Conservation (phyloP, 2,113 vertebrate genomes). For the Notechis scutatus region DNA sequence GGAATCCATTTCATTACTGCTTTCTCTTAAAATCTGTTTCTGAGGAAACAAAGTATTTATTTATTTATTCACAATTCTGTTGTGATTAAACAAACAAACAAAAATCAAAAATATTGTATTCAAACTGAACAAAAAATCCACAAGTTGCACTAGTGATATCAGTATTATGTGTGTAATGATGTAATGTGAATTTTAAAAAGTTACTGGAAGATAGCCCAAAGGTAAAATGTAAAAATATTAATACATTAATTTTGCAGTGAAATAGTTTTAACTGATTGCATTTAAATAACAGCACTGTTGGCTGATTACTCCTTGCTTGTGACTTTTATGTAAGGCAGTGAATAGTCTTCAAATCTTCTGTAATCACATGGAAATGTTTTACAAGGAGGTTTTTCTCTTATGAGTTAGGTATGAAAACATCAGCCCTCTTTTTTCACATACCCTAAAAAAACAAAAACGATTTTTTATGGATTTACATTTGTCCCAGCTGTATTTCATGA, state of each 20-base stretch:
- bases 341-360: not conserved
- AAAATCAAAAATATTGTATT: not conserved
- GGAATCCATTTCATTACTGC: too few species aligned
- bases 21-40: not conserved
- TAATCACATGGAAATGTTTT: constrained; percentile 30
- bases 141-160: not conserved
- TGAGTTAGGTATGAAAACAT: not conserved
- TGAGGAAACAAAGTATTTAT: not conserved
- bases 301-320: not conserved
- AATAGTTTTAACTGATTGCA: not conserved
- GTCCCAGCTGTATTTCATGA: constrained; percentile 41
- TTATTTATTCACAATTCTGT: not conserved
- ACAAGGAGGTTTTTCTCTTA: constrained; percentile 44
- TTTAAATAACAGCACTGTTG: not conserved
- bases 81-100: not conserved
- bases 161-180: not conserved
- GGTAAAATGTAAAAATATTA: not conserved
- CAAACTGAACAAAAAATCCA: not conserved
- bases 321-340: not conserved
- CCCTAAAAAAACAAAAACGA: constrained; percentile 25
- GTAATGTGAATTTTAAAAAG: not conserved
- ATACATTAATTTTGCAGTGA: not conserved
- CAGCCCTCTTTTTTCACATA: constrained; percentile 39
- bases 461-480: constrained; percentile 43
- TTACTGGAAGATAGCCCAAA: not conserved